Evolutionary conservation across 2,113 vertebrate species (phyloP).

Genomic region (Engystomops pustulosus): DNA sequence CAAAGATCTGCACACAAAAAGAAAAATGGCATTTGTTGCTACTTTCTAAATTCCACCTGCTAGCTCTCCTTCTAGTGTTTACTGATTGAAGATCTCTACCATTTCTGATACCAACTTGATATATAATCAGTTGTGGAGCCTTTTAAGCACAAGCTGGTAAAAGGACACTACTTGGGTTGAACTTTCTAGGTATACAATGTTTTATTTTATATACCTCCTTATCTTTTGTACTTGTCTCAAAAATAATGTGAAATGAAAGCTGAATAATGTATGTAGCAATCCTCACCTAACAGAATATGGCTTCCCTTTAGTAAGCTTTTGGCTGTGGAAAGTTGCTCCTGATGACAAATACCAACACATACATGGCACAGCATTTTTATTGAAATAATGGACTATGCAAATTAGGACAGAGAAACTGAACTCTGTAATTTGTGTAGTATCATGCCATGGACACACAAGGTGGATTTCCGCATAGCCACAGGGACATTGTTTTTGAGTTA

Average conservation of each 20-base stretch:
- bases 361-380: too few relatives aligned
- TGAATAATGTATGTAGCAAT: conserved; percentile 5
- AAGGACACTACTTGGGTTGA: background rate
- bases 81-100: conserved; percentile 45
- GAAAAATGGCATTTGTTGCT: conserved; percentile 54
- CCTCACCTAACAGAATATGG: background rate
- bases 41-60: conserved; percentile 56
- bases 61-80: conserved; percentile 34
- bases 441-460: too few relatives aligned
- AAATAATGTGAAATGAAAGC: background rate
- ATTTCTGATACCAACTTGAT: background rate
- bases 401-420: too few relatives aligned
- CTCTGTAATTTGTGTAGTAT: too few relatives aligned
- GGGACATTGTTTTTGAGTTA: too few relatives aligned
- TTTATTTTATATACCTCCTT: conserved; percentile 9
- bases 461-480: too few relatives aligned
- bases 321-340: background rate
- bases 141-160: background rate
- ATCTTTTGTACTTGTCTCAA: background rate
- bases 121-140: conserved; percentile 10
- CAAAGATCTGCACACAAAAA: conserved; percentile 45
- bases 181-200: background rate
- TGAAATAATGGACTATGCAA: too few relatives aligned
- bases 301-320: too few relatives aligned
- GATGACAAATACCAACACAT: background rate